These are phyloP conservation scores for Triplophysa yarkandensis DNA, from an alignment of 2,797 vertebrate genomes.

Conservation along the genomic window DNA sequence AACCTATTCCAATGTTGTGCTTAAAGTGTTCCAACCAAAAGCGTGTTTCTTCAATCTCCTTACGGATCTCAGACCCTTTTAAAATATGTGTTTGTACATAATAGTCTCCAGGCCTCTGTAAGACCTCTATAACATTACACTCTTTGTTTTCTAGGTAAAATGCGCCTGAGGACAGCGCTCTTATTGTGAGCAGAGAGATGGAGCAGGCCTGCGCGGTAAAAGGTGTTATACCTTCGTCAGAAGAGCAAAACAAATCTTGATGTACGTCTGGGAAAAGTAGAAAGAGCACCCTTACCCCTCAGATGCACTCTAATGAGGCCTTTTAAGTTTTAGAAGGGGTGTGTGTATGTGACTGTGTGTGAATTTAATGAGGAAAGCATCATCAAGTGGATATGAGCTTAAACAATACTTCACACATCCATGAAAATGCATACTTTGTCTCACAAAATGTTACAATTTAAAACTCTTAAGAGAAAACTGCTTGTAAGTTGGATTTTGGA, in stretches of 20 bases:
- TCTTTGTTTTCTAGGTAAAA: slow-evolving; percentile 20
- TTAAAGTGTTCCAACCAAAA: slow-evolving; percentile 7
- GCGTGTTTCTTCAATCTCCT: not conserved
- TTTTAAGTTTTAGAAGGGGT: slow-evolving; percentile 22
- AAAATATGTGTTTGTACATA: slow-evolving; percentile 17
- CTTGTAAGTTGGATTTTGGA: not conserved
- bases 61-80: not conserved
- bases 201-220: slow-evolving; percentile 16
- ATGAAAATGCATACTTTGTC: not conserved
- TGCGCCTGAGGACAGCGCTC: slow-evolving; percentile 8
- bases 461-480: not conserved
- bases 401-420: slow-evolving; percentile 6
- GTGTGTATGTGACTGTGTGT: not conserved
- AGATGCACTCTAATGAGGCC: slow-evolving; percentile 48
- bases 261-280: slow-evolving; percentile 27
- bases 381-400: slow-evolving; percentile 4
- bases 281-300: slow-evolving; percentile 2
- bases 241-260: slow-evolving; percentile 37
- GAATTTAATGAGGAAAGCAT: slow-evolving; percentile 19
- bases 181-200: slow-evolving; percentile 2
- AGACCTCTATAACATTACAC: slow-evolving; percentile 27
- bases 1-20: not conserved
- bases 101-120: slow-evolving; percentile 33
- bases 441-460: not conserved
- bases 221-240: slow-evolving; percentile 11